Evolutionary conservation across 2,888 invertebrate species (phyloP), one percentile per base, ranked within the genome.

Genomic region (Limnephilus lunatus): DNA sequence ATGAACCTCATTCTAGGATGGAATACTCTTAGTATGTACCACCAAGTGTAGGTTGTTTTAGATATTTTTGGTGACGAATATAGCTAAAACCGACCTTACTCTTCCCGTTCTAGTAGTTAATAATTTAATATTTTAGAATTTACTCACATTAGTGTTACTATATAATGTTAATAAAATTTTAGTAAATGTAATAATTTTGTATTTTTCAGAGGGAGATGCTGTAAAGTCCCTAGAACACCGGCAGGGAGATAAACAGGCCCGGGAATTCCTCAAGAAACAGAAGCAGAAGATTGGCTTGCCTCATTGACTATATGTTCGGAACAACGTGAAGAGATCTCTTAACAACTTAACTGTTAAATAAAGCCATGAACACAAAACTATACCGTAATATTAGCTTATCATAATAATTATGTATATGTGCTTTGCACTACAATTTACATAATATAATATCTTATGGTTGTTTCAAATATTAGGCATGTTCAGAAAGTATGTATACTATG

Each of bases 171-270:
- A 44, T 68, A n/a, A 25, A 68, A 68, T 68, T 68, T 25, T 25
- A 25, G 9, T 68, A 9, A 68, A 68, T n/a, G 68, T 68, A 9
- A 25, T 68, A 68, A 25, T n/a, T 68, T 68, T 9, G n/a, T 25
- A n/a, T 90, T 48, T 90, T 90, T 30, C 95, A 97, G 97, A 97
- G 94, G 97, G 97, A 48, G 97, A 98, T 94, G 97, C 97, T 14
- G 95, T 98, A 91, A 97, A 97, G 94, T 98, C 98, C 0, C 95
- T 99, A 94, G 98, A 98, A 94, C 97, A 97, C 91, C 96, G 99
- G 90, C 98, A 97, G 95, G 98, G 98, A 93, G 99, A 99, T 95
- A 98, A 97, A 95, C 97, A 97, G 95, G 99, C 99, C 32, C 97
- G 97, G 95, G 99, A 99, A 94, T 99, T 99, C 95, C 96, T 99